phyloP scores from a whole-genome alignment of 1,140 invertebrate genomes.

The Pinna nobilis region DNA sequence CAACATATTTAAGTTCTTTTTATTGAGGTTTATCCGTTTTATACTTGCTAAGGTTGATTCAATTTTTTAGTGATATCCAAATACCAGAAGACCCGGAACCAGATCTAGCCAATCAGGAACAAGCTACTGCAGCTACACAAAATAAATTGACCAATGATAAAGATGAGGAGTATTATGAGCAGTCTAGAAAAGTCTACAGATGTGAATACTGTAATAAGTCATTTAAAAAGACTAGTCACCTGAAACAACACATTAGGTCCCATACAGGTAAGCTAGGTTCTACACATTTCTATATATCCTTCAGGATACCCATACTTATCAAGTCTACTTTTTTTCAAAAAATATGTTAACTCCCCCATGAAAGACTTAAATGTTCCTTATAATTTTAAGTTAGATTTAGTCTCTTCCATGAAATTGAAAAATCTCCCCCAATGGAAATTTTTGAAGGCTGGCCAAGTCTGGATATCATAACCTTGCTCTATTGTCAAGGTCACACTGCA shows the following conservation, averaged over 20 bases:
- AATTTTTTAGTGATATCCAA: conserved; percentile 17
- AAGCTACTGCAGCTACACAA: conserved; percentile 14
- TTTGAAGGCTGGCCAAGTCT: too few species aligned
- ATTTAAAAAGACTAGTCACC: conserved; percentile 71
- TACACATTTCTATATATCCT: neutral
- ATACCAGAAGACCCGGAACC: conserved; percentile 36
- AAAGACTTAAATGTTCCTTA: too few species aligned
- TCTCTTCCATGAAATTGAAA: too few species aligned
- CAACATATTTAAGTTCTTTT: too few species aligned
- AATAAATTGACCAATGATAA: conserved; percentile 9
- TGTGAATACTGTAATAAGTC: conserved; percentile 67
- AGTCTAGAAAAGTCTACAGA: conserved; percentile 37
- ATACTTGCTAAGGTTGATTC: neutral
- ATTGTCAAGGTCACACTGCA: too few species aligned
- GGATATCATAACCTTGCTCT: too few species aligned
- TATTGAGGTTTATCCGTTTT: too few species aligned
- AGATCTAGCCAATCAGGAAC: conserved; percentile 16
- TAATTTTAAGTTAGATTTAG: too few species aligned
- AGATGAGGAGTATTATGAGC: neutral
- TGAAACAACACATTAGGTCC: conserved; percentile 70
- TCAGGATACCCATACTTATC: neutral
- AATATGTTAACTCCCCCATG: too few species aligned
- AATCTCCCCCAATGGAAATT: too few species aligned
- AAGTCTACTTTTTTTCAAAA: too few species aligned
- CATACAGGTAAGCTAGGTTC: conserved; percentile 62